Evolutionary conservation across 2,888 invertebrate species (phyloP).

Genomic region (Lycophotia porphyrea): DNA sequence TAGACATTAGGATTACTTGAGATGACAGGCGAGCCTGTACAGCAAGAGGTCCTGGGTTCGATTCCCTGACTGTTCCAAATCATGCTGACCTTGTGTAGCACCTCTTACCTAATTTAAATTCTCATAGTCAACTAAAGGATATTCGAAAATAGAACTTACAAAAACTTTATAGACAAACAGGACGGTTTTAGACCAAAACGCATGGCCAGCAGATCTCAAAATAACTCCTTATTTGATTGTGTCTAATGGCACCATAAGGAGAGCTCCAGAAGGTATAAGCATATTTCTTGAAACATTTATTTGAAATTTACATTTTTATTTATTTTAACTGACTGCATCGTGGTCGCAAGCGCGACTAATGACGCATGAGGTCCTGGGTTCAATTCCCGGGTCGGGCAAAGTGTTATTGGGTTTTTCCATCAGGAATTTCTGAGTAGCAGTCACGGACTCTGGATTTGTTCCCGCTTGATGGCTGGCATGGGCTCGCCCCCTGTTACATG

Average conservation of each 20-base stretch:
- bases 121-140: not conserved
- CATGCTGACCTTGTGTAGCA: not conserved
- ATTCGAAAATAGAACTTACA: not conserved
- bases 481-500: no score
- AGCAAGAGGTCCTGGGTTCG: not conserved
- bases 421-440: no score
- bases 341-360: no score
- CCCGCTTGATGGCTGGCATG: no score
- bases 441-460: no score
- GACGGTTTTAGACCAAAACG: slow-evolving; percentile 21
- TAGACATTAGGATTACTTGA: no score
- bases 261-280: slow-evolving; percentile 28
- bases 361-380: no score
- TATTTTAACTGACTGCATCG: no score
- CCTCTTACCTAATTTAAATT: not conserved
- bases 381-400: no score
- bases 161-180: slow-evolving; percentile 5
- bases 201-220: slow-evolving; percentile 31
- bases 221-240: slow-evolving; percentile 35
- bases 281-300: not conserved
- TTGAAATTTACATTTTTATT: no score
- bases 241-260: not conserved
- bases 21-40: not conserved
- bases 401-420: no score
- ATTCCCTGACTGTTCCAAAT: not conserved